Conservation (phyloP, 2,888 invertebrate species). For the Girardia tigrina region DNA sequence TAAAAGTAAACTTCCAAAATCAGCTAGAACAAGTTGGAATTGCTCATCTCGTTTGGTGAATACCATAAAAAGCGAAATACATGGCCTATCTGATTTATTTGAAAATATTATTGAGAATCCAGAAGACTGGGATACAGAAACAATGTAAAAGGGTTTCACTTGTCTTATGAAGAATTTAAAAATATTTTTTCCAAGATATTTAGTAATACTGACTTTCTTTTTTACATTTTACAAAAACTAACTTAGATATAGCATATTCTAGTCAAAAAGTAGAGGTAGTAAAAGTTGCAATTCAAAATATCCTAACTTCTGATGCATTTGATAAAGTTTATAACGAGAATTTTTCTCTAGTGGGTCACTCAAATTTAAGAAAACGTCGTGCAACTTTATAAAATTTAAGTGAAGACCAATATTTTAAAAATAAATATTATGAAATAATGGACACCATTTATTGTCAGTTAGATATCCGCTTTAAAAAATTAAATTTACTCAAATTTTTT, state of each 20-base stretch:
- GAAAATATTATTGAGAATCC: neutral
- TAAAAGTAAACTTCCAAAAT: no score
- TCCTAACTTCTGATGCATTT: neutral
- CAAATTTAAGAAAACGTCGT: neutral
- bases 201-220: neutral
- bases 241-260: neutral
- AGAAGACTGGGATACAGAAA: neutral
- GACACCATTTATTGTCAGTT: no score
- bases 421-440: no score
- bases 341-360: neutral
- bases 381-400: neutral
- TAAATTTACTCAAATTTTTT: no score
- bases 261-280: neutral
- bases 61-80: no score
- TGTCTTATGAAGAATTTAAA: neutral
- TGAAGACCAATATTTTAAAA: no score
- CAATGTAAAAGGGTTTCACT: neutral
- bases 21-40: no score
- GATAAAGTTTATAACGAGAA: neutral
- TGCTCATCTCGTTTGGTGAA: no score
- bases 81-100: no score
- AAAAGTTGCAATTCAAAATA: neutral
- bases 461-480: no score
- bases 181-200: neutral
- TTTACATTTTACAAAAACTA: constrained; percentile 10